Evolutionary conservation across 1,140 invertebrate species (phyloP).

Genomic region (Drosophila auraria): DNA sequence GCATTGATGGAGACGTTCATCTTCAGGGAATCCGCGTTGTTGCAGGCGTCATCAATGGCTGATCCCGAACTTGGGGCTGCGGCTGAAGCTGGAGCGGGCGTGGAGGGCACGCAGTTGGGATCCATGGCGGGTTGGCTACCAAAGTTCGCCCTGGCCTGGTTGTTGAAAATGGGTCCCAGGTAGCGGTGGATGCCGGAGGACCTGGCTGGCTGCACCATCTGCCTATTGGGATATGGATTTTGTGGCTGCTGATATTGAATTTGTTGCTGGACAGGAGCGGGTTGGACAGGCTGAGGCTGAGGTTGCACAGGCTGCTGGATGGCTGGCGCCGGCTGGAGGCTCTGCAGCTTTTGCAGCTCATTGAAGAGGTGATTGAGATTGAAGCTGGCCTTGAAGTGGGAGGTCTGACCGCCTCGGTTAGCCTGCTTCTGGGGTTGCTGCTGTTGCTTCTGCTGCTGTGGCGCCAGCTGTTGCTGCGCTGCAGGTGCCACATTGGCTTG

Average conservation of each 20-base stretch:
- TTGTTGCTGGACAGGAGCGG: neutral
- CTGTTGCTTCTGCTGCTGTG: neutral
- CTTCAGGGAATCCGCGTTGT: slow-evolving; percentile 51
- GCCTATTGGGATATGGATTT: neutral
- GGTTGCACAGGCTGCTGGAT: neutral
- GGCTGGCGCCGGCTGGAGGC: slow-evolving; percentile 8
- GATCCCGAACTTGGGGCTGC: neutral
- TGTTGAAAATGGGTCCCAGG: slow-evolving; percentile 39
- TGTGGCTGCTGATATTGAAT: neutral
- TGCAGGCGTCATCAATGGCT: slow-evolving; percentile 19
- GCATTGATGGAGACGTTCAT: slow-evolving; percentile 71
- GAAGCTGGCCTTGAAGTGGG: slow-evolving; percentile 39
- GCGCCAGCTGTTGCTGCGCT: slow-evolving; percentile 14
- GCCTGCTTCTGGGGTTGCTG: slow-evolving; percentile 2
- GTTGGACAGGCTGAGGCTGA: neutral
- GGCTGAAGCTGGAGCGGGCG: neutral
- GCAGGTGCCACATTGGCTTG: slow-evolving; percentile 1
- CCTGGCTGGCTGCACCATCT: slow-evolving; percentile 1
- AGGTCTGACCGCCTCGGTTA: slow-evolving; percentile 3
- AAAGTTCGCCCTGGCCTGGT: neutral
- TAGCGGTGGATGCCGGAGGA: slow-evolving; percentile 25
- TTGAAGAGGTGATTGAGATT: slow-evolving; percentile 57
- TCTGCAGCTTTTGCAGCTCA: slow-evolving; percentile 56
- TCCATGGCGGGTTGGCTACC: slow-evolving; percentile 24
- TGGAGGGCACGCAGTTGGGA: slow-evolving; percentile 52